A percentile compares a stretch with the other conserved stretches of the same genome.
phyloP scores from a whole-genome alignment of 2,113 vertebrate genomes.

The Urocitellus parryii region DNA sequence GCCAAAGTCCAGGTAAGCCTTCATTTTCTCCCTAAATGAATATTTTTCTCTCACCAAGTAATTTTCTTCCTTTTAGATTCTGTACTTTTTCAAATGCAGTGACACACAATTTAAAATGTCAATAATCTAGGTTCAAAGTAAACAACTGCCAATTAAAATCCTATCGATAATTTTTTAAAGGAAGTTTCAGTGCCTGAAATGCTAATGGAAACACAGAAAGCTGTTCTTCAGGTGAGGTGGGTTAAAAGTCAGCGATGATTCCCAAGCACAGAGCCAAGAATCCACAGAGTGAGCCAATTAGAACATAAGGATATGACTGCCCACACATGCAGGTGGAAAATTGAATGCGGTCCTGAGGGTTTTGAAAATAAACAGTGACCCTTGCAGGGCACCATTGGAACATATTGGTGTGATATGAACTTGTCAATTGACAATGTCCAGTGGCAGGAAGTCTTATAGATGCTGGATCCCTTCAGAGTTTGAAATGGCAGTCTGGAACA shows the following conservation, averaged over 20 bases:
- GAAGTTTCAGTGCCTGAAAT: not conserved
- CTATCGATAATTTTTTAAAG: not conserved
- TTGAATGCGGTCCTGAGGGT: not conserved
- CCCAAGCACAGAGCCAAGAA: conserved; percentile 71
- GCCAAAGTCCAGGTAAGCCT: not conserved
- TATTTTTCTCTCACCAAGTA: not conserved
- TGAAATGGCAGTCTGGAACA: not conserved
- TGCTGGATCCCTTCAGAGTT: not conserved
- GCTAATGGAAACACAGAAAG: conserved; percentile 22
- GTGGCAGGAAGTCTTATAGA: not conserved
- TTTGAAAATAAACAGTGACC: not conserved
- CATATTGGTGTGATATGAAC: not conserved
- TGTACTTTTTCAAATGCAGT: not conserved
- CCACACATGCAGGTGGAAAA: conserved; percentile 64
- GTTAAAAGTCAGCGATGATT: conserved; percentile 56
- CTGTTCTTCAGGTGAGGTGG: conserved; percentile 58
- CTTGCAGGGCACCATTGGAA: not conserved
- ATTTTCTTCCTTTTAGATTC: not conserved
- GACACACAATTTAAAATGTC: not conserved
- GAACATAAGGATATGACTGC: conserved; percentile 44
- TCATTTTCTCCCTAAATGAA: not conserved
- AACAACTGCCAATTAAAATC: conserved; percentile 30
- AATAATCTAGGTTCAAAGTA: not conserved
- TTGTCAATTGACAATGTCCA: not conserved
- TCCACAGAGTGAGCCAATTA: conserved; percentile 64